phyloP scores from a whole-genome alignment of 2,888 invertebrate species.

The Lepidocyrtoides sp. region DNA sequence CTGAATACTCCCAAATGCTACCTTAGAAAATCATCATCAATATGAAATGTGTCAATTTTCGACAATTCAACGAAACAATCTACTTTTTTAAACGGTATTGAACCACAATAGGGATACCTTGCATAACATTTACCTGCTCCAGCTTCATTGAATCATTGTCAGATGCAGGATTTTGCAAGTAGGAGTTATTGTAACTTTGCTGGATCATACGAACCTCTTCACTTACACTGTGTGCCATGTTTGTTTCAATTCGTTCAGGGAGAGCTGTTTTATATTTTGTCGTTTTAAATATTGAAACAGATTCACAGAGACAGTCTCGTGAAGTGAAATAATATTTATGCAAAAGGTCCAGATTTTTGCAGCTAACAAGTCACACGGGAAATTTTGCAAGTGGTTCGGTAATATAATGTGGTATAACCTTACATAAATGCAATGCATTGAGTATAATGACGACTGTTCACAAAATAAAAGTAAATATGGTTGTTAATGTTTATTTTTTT shows the following conservation, averaged over 20 bases:
- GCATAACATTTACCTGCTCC: constrained; percentile 57
- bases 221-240: constrained; percentile 46
- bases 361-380: too few relatives aligned
- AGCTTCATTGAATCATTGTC: background rate
- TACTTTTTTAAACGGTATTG: background rate
- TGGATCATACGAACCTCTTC: constrained; percentile 4
- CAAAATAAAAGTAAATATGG: background rate
- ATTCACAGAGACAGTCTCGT: background rate
- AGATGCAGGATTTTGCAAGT: background rate
- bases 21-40: constrained; percentile 31
- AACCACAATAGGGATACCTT: constrained; percentile 50
- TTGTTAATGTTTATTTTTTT: too few relatives aligned
- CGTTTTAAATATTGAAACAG: background rate
- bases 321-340: background rate
- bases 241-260: too few relatives aligned
- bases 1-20: constrained; percentile 80
- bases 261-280: too few relatives aligned
- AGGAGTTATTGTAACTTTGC: background rate
- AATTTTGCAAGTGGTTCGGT: too few relatives aligned
- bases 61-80: background rate
- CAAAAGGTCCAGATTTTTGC: too few relatives aligned
- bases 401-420: too few relatives aligned
- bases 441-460: too few relatives aligned
- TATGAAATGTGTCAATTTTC: background rate
- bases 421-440: too few relatives aligned